These are phyloP conservation scores for Halisarca cf. caerulea DNA, from an alignment of 37 sponge, comb jelly and placozoan genomes.

Conservation along the genomic window DNA sequence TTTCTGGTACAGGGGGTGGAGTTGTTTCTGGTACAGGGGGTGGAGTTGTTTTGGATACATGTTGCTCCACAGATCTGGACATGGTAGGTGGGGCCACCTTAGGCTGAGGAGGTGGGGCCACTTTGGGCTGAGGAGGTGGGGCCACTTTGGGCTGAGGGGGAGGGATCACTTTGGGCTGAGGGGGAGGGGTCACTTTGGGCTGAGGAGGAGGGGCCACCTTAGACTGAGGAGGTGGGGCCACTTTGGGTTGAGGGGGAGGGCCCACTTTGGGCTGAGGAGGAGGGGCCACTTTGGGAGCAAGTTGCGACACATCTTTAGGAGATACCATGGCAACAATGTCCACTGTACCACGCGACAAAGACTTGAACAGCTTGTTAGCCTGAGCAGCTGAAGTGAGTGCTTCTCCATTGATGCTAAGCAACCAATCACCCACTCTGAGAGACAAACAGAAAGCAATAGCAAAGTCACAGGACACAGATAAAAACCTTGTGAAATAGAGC, in stretches of 20 bases:
- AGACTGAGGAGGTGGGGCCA: neutral
- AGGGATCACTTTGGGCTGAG: neutral
- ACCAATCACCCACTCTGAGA: conserved; percentile 62
- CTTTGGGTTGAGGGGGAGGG: neutral
- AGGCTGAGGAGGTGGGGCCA: neutral
- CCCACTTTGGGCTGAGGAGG: neutral
- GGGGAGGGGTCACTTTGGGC: neutral
- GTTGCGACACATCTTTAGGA: conserved; percentile 27
- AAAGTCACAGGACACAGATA: no score
- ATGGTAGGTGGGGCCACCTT: neutral
- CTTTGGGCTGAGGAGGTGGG: neutral
- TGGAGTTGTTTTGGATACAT: neutral
- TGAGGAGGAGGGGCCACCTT: neutral
- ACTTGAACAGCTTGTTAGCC: conserved; percentile 48
- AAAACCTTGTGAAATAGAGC: no score
- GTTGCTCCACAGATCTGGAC: no score
- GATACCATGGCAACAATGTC: conserved; percentile 65
- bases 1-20: neutral
- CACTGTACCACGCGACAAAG: conserved; percentile 55
- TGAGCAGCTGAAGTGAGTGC: conserved; percentile 20
- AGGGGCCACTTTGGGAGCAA: neutral
- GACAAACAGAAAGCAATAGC: neutral
- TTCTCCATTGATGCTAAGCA: conserved; percentile 63
- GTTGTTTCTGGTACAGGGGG: neutral
- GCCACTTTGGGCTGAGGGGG: neutral